phyloP scores from a whole-genome alignment of 2,113 vertebrate genomes.

The Poeciliopsis prolifica region DNA sequence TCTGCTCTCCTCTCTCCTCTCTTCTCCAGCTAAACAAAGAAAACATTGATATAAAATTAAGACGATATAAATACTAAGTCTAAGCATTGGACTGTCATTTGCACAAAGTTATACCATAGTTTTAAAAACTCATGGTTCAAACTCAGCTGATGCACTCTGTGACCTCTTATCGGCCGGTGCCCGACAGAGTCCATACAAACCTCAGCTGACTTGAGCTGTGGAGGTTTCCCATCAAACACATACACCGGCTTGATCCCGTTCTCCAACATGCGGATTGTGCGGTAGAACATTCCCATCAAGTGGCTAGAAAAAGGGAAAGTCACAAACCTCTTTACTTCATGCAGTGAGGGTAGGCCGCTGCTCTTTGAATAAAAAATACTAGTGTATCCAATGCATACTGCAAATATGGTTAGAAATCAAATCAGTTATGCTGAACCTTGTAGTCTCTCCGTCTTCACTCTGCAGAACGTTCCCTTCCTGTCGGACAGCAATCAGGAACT shows the following conservation, averaged over 20 bases:
- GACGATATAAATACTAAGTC: too few species aligned
- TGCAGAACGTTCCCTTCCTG: constrained; percentile 93
- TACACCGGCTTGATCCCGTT: constrained; percentile 95
- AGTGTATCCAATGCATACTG: background rate
- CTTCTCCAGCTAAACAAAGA: constrained; percentile 80
- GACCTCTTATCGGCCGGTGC: background rate
- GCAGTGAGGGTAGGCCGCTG: background rate
- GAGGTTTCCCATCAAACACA: constrained; percentile 95
- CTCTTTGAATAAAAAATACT: background rate
- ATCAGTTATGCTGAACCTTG: constrained; percentile 75
- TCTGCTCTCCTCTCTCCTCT: constrained; percentile 90
- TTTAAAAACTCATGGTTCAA: background rate
- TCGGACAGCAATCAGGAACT: constrained; percentile 95
- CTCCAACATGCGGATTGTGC: constrained; percentile 96
- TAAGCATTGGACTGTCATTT: too few species aligned
- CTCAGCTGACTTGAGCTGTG: constrained; percentile 92
- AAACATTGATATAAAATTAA: background rate
- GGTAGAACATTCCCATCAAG: constrained; percentile 98
- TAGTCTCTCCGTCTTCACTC: constrained; percentile 94
- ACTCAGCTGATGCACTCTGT: too few species aligned
- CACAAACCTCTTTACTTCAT: background rate
- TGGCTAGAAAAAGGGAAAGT: constrained; percentile 75
- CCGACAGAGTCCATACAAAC: constrained; percentile 64
- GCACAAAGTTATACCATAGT: background rate
- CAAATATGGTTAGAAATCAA: background rate